Evolutionary conservation across 2,888 invertebrate species (phyloP).

Genomic region (Watsonalla cultraria): DNA sequence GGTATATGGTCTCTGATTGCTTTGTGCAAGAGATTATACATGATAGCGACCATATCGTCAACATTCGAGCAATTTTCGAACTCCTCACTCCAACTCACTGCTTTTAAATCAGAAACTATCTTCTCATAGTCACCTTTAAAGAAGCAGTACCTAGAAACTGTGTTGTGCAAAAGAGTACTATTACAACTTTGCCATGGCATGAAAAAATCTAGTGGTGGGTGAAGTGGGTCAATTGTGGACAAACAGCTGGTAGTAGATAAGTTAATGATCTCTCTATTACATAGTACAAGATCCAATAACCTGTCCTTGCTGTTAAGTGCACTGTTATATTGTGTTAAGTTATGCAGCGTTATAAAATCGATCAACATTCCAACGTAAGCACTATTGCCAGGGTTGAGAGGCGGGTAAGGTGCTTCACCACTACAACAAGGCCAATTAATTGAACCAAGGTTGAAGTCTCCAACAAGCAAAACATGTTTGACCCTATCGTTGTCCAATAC

Average conservation of each 20-base stretch:
- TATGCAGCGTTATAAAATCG: slow-evolving; percentile 5
- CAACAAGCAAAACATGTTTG: too few species aligned
- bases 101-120: too few species aligned
- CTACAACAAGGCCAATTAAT: too few species aligned
- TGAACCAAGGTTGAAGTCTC: not conserved
- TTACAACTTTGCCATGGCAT: slow-evolving; percentile 4
- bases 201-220: slow-evolving; percentile 4
- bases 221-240: not conserved
- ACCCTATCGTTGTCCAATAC: too few species aligned
- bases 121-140: too few species aligned
- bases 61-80: not conserved
- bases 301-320: slow-evolving; percentile 4
- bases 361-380: not conserved
- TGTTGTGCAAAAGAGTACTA: too few species aligned
- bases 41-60: not conserved
- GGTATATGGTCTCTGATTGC: slow-evolving; percentile 1
- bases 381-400: not conserved
- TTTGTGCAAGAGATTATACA: not conserved
- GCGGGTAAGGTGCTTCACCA: not conserved
- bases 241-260: not conserved
- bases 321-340: slow-evolving; percentile 7
- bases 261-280: not conserved
- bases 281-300: slow-evolving; percentile 4
- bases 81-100: too few species aligned
- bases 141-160: too few species aligned